A percentile compares a stretch with the other conserved stretches of the same genome.
Conservation (phyloP, 2,113 vertebrate species). For the Clarias batrachus region DNA sequence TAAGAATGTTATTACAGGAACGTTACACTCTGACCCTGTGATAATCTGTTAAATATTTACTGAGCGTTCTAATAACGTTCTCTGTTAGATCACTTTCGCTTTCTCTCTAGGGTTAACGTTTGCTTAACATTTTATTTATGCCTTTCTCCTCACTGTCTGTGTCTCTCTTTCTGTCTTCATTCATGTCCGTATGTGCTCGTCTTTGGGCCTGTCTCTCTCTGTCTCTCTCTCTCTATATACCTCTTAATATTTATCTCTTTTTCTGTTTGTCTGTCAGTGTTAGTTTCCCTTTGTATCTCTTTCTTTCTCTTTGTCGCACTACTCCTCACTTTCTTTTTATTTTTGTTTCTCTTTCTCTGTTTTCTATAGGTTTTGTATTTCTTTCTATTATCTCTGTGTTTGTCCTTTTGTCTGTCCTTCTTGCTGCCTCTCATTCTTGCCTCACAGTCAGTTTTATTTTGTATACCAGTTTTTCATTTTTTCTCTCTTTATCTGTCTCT, state of each 20-base stretch:
- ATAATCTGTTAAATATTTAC: too few species aligned
- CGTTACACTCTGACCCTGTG: too few species aligned
- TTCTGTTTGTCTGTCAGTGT: neutral
- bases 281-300: neutral
- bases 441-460: neutral
- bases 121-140: too few species aligned
- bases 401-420: neutral
- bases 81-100: too few species aligned
- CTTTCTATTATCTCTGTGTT: neutral
- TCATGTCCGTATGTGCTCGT: neutral
- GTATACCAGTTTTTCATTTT: constrained; percentile 44
- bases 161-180: neutral
- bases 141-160: neutral
- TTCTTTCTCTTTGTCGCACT: neutral
- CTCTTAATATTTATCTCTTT: neutral
- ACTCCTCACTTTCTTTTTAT: neutral
- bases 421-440: neutral
- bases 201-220: neutral
- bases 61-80: too few species aligned
- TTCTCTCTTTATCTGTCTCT: constrained; percentile 38
- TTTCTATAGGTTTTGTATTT: neutral
- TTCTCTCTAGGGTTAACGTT: too few species aligned
- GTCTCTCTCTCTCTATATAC: neutral
- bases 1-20: too few species aligned
- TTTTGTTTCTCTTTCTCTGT: neutral